Evolutionary conservation across 2,888 invertebrate species (phyloP), one percentile per base, ranked within the genome.

Genomic region (Volucella inflata): DNA sequence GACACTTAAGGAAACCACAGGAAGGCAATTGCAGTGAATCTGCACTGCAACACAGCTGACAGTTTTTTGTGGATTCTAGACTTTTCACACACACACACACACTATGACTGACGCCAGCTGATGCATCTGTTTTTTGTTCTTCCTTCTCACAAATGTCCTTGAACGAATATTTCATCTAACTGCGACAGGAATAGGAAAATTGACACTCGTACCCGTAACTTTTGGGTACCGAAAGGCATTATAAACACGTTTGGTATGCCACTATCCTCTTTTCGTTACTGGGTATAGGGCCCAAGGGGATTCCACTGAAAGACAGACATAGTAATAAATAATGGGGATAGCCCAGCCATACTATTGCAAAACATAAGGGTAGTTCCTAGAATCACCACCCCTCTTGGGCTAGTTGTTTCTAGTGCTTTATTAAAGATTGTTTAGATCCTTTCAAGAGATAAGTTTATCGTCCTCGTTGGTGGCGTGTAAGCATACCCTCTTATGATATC

Each of bases 401-500:
- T 21, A 59, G 21, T 30, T 4, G 30, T 46, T 62, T 71, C 62
- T 84, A 75, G 70, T 81, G 77, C 81, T 85, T 81, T 77, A 76
- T 71, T 77, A 64, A 77, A 85, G 85, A 85, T 72, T 81, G 72
- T 77, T 79, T 51, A 76, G 76, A 80, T 85, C 71, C 60, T 80
- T 75, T 80, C 36, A 62, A 72, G 50, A 76, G 79, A 71, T 71
- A 72, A 59, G 55, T 59, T 70, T 64, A 64, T 68, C 67, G 53
- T 62, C 44, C 60, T 74, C 64, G 55, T 40, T 71, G 60, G 55
- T 72, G 77, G 14, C 38, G 59, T 30, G 64, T 30, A 71, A 60
- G 44, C 67, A 74, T 38, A 17, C 55, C n/a, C n/a, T 75, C 42
- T 64, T 64, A 36, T 53, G 51, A 62, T 42, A 30, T 0, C 30